These are phyloP conservation scores for Colostygia pectinataria DNA, from an alignment of 2,888 invertebrate species.

Conservation along the genomic window DNA sequence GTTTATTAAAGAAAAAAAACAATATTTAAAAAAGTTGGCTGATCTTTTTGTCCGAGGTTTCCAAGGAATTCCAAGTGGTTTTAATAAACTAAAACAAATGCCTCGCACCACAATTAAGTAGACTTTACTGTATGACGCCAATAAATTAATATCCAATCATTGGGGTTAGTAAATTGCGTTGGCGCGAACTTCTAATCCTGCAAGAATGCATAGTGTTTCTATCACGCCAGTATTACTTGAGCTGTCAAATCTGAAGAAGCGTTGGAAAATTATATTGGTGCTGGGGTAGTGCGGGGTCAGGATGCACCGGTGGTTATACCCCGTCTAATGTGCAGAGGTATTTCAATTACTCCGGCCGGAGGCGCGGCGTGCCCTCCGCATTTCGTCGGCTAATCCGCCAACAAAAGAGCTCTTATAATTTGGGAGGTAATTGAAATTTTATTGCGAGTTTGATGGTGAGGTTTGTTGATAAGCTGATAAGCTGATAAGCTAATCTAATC, in stretches of 20 bases:
- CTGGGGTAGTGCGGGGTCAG: conserved; percentile 18
- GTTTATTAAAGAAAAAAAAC: no score
- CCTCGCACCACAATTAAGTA: conserved; percentile 24
- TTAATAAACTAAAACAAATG: conserved; percentile 14
- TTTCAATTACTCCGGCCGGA: conserved; percentile 56
- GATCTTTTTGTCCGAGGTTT: not conserved
- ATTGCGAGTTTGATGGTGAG: conserved; percentile 53
- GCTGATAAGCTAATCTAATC: conserved; percentile 18
- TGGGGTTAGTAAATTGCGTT: conserved; percentile 58
- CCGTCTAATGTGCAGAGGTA: conserved; percentile 59
- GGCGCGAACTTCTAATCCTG: conserved; percentile 60
- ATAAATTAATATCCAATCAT: conserved; percentile 66
- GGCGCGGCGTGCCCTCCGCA: conserved; percentile 45
- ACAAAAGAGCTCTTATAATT: conserved; percentile 60
- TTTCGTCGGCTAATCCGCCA: conserved; percentile 59
- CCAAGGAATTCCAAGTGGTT: no score
- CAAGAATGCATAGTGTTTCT: conserved; percentile 49
- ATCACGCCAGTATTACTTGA: conserved; percentile 28
- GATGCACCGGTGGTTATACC: conserved; percentile 35
- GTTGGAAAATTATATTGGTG: conserved; percentile 7
- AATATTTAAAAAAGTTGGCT: not conserved
- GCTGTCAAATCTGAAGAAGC: conserved; percentile 27
- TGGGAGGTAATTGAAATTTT: conserved; percentile 62
- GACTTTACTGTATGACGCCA: conserved; percentile 46
- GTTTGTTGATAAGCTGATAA: conserved; percentile 27